Evolutionary conservation across 2,113 vertebrate genomes (phyloP).

Genomic region (Hippolais icterina): DNA sequence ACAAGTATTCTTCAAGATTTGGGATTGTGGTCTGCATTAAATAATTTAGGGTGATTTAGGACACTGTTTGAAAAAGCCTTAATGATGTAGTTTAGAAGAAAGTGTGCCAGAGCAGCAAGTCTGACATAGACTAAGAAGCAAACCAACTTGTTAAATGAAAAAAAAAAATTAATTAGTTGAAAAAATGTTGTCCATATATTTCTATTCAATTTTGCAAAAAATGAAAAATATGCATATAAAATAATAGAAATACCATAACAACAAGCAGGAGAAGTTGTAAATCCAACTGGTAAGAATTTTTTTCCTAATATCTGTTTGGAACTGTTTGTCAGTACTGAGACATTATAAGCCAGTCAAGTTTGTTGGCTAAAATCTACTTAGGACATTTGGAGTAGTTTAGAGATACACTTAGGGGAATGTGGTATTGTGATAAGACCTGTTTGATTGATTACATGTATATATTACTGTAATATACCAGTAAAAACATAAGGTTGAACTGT

Average conservation of each 20-base stretch:
- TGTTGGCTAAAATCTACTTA: not conserved
- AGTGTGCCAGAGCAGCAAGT: not conserved
- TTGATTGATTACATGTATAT: not conserved
- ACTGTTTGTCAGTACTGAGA: not conserved
- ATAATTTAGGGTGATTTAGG: not conserved
- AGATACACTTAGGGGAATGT: accelerated
- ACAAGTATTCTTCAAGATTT: not conserved
- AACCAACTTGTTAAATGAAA: not conserved
- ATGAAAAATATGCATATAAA: not conserved
- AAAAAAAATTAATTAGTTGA: not conserved
- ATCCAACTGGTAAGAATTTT: not conserved
- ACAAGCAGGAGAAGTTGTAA: not conserved
- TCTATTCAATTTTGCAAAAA: not conserved
- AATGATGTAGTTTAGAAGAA: not conserved
- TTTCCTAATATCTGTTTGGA: not conserved
- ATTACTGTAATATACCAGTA: not conserved
- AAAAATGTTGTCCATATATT: not conserved
- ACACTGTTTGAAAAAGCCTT: not conserved
- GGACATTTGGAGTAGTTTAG: not conserved
- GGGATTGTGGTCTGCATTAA: not conserved
- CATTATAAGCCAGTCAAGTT: not conserved
- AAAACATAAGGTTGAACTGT: not conserved
- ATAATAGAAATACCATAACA: not conserved
- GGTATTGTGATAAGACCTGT: not conserved
- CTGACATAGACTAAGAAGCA: not conserved